A percentile compares a stretch with the other conserved stretches of the same genome.
Evolutionary conservation across 2,797 vertebrate genomes (phyloP).

Genomic region (Coregonus suidteri): DNA sequence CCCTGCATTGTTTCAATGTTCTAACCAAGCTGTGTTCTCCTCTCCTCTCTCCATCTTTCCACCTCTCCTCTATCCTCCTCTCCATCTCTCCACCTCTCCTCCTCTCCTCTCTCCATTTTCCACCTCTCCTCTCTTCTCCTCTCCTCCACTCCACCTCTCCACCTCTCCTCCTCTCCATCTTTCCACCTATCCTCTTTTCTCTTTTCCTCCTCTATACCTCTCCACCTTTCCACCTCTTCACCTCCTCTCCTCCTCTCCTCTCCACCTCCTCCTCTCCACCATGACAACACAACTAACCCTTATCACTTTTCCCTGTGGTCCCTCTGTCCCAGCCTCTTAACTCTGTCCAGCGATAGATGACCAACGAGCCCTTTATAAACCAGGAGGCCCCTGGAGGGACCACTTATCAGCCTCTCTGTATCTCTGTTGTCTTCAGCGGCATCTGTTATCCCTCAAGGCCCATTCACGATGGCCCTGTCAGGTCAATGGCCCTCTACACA

Average conservation of each 20-base stretch:
- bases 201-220: not conserved
- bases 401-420: slow-evolving; percentile 54
- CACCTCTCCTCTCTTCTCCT: no score
- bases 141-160: no score
- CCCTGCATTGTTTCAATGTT: not conserved
- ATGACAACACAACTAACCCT: slow-evolving; percentile 15
- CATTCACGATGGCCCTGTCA: slow-evolving; percentile 54
- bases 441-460: slow-evolving; percentile 60
- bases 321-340: not conserved
- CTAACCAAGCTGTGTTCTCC: not conserved
- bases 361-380: slow-evolving; percentile 39
- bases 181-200: no score
- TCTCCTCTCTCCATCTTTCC: no score
- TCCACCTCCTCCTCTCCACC: not conserved
- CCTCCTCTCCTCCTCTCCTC: not conserved
- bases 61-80: no score
- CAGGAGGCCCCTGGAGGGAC: slow-evolving; percentile 31
- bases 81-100: no score
- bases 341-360: slow-evolving; percentile 5
- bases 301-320: slow-evolving; percentile 7
- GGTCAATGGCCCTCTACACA: slow-evolving; percentile 62
- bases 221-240: not conserved
- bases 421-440: slow-evolving; percentile 48
- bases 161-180: not conserved
- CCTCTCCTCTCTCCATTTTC: not conserved